These are phyloP conservation scores for Drosophila ogumai DNA, from an alignment of 1,140 invertebrate species.

Conservation along the genomic window DNA sequence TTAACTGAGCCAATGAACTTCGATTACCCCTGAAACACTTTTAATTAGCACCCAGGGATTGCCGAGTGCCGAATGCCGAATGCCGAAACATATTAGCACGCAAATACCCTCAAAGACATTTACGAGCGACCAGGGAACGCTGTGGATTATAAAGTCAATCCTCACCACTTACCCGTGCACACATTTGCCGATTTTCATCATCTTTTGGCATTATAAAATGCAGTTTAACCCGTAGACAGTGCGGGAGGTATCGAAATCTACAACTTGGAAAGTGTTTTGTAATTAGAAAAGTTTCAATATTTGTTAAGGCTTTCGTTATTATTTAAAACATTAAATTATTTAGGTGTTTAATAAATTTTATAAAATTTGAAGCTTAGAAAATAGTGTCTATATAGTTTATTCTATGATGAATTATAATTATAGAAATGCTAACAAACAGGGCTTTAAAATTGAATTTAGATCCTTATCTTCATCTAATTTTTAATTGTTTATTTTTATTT, in stretches of 20 bases:
- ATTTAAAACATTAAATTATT: background rate
- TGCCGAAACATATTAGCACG: slow-evolving; percentile 19
- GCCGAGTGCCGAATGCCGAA: background rate
- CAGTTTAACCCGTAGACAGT: slow-evolving; percentile 35
- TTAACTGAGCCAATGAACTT: slow-evolving; percentile 43
- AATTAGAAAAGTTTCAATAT: background rate
- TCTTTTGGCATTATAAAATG: slow-evolving; percentile 18
- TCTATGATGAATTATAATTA: too few species aligned
- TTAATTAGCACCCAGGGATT: background rate
- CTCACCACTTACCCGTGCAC: background rate
- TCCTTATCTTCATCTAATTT: background rate
- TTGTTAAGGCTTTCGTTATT: background rate
- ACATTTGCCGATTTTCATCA: slow-evolving; percentile 38
- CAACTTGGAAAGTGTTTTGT: background rate
- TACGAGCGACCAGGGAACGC: slow-evolving; percentile 1
- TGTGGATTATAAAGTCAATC: slow-evolving; percentile 20
- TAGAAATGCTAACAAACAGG: too few species aligned
- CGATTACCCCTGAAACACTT: slow-evolving; percentile 3
- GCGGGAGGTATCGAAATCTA: too few species aligned
- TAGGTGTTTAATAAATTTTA: background rate
- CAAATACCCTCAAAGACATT: slow-evolving; percentile 7
- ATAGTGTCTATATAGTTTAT: too few species aligned
- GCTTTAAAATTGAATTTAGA: too few species aligned
- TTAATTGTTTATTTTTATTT: too few species aligned
- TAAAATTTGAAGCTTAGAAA: background rate